Percentiles rank a stretch among this genome's conserved stretches.
phyloP scores from a whole-genome alignment of 2,113 vertebrate species.

The Lasiurus cinereus region DNA sequence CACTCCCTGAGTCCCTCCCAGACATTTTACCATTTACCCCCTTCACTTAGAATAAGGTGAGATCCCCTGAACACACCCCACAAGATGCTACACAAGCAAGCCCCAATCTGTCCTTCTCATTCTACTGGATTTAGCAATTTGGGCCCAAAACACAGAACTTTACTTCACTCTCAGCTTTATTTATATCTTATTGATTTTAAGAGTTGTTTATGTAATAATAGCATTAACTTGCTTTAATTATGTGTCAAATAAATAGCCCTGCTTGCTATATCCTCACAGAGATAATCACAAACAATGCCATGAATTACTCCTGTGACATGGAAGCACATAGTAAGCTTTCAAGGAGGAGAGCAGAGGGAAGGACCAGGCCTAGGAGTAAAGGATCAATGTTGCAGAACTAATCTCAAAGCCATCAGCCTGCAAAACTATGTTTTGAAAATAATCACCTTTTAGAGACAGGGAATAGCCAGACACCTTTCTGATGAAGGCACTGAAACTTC shows the following conservation, averaged over 20 bases:
- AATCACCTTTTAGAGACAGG: not conserved
- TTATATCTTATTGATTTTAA: not conserved
- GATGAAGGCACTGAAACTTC: not conserved
- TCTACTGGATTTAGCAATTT: not conserved
- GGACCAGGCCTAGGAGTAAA: rapidly evolving
- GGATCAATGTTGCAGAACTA: not conserved
- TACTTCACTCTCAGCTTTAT: not conserved
- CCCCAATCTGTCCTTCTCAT: too few relatives aligned
- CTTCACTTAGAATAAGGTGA: not conserved
- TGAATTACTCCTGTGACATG: not conserved
- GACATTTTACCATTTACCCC: rapidly evolving
- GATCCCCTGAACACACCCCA: rapidly evolving
- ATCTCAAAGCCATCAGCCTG: not conserved
- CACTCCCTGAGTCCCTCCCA: too few relatives aligned
- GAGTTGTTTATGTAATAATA: not conserved
- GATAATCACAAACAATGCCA: not conserved
- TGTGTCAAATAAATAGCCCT: not conserved
- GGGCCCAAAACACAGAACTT: not conserved
- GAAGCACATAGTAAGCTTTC: rapidly evolving
- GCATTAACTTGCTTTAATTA: not conserved
- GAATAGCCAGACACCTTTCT: not conserved
- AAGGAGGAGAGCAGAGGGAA: not conserved
- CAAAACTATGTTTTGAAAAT: not conserved
- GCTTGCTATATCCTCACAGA: not conserved
- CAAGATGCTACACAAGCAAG: not conserved